Conservation (phyloP, 2,888 invertebrate genomes). For the Conchocele bisecta region DNA sequence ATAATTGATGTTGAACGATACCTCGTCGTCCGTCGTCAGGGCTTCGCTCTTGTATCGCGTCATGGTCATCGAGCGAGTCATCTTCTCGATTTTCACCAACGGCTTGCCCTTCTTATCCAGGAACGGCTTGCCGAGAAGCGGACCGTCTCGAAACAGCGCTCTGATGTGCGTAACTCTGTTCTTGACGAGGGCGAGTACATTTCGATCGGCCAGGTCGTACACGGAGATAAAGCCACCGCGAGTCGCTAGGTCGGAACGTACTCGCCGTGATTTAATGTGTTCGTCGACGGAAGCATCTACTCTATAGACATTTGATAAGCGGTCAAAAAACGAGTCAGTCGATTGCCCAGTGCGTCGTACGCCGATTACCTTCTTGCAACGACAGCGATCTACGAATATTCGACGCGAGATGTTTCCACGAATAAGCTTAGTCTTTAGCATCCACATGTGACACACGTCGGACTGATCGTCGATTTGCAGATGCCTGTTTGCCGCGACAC, state of each 20-base stretch:
- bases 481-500: not conserved
- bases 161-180: constrained; percentile 16
- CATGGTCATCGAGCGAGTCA: constrained; percentile 4
- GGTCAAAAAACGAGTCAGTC: not conserved
- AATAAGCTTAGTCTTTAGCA: constrained; percentile 1
- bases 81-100: constrained; percentile 13
- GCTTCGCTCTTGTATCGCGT: constrained; percentile 18
- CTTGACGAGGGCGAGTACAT: constrained; percentile 11
- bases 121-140: constrained; percentile 2
- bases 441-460: constrained; percentile 8
- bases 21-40: not conserved
- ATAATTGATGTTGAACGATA: constrained; percentile 20
- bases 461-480: not conserved
- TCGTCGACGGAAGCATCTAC: too few relatives aligned
- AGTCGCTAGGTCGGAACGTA: too few relatives aligned
- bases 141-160: constrained; percentile 1
- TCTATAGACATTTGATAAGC: too few relatives aligned
- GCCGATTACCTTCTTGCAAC: not conserved
- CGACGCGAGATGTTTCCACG: not conserved
- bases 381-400: not conserved
- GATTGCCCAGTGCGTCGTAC: not conserved
- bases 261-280: too few relatives aligned
- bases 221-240: constrained; percentile 22
- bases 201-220: constrained; percentile 12
- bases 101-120: constrained; percentile 16